phyloP scores from a whole-genome alignment of 2,888 invertebrate species.

The Leptinotarsa peninsularis region DNA sequence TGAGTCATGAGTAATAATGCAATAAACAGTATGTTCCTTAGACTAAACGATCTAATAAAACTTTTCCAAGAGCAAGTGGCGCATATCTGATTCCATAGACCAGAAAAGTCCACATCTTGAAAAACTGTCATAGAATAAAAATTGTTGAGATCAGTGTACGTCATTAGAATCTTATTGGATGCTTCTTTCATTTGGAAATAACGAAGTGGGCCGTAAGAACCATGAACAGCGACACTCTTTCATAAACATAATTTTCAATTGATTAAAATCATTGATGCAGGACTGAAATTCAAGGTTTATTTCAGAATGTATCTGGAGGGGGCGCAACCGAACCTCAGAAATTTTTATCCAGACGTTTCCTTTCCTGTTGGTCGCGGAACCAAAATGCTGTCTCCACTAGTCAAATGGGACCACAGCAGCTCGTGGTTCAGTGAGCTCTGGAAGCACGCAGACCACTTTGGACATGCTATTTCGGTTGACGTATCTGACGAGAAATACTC shows the following conservation, averaged over 20 bases:
- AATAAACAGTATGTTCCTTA: too few relatives aligned
- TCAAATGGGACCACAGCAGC: constrained; percentile 88
- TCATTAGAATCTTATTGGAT: too few relatives aligned
- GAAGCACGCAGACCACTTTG: constrained; percentile 63
- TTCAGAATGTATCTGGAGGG: constrained; percentile 81
- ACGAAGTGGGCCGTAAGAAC: too few relatives aligned
- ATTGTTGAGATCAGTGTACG: too few relatives aligned
- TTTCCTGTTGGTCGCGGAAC: constrained; percentile 88
- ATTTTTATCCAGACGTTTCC: constrained; percentile 77
- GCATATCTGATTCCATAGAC: too few relatives aligned
- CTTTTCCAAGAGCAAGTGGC: too few relatives aligned
- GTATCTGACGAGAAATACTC: constrained; percentile 33
- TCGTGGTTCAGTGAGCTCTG: constrained; percentile 79
- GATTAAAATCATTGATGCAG: background rate
- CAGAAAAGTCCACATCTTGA: too few relatives aligned
- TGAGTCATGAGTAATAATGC: too few relatives aligned
- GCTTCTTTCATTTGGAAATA: too few relatives aligned
- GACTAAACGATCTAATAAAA: too few relatives aligned
- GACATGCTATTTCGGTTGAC: constrained; percentile 88
- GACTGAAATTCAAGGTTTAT: constrained; percentile 33
- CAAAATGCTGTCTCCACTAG: constrained; percentile 83
- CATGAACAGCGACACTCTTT: background rate
- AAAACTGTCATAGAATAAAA: too few relatives aligned
- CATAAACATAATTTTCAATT: background rate
- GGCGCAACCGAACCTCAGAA: constrained; percentile 76